phyloP scores from a whole-genome alignment of 53 echinoderm and acorn worm species.

The Luidia sarsii region DNA sequence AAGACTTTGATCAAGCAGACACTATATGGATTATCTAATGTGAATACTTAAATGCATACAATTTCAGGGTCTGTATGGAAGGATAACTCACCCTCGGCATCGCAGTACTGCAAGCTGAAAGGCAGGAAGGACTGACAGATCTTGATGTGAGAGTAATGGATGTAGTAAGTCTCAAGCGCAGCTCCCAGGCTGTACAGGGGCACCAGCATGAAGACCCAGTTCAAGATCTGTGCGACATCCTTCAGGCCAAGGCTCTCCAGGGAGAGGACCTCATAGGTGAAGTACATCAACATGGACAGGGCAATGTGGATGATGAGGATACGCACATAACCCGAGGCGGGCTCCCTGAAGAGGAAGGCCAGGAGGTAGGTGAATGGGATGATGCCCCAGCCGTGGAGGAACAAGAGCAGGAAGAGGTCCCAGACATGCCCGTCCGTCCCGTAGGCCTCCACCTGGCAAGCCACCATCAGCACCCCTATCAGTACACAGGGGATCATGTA shows the following conservation, averaged over 20 bases:
- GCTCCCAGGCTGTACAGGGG: slow-evolving; percentile 73
- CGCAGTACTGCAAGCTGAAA: slow-evolving; percentile 64
- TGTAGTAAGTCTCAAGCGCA: slow-evolving; percentile 70
- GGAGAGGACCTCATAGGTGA: slow-evolving; percentile 65
- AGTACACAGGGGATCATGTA: slow-evolving; percentile 71
- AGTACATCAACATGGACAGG: slow-evolving; percentile 65
- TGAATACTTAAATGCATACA: too few relatives aligned
- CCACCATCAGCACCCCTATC: slow-evolving; percentile 65
- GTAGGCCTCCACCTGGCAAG: slow-evolving; percentile 65
- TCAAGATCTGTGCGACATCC: slow-evolving; percentile 48
- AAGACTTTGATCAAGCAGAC: too few relatives aligned
- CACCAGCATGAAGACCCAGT: slow-evolving; percentile 72
- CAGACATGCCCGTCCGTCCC: slow-evolving; percentile 60
- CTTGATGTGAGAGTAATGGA: slow-evolving; percentile 75
- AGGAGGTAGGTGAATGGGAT: slow-evolving; percentile 85
- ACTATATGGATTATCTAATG: too few relatives aligned
- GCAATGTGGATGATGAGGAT: slow-evolving; percentile 92
- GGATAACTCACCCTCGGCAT: slow-evolving; percentile 60
- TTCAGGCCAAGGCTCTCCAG: slow-evolving; percentile 58
- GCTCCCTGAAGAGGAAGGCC: slow-evolving; percentile 73
- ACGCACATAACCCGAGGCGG: slow-evolving; percentile 76
- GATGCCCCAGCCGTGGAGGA: slow-evolving; percentile 86
- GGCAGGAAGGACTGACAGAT: slow-evolving; percentile 70
- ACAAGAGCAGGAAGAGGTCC: slow-evolving; percentile 67
- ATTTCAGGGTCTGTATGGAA: too few relatives aligned